Percentiles rank a stretch among this genome's conserved stretches.
phyloP scores from a whole-genome alignment of 1,140 invertebrate genomes.

The Apis florea region DNA sequence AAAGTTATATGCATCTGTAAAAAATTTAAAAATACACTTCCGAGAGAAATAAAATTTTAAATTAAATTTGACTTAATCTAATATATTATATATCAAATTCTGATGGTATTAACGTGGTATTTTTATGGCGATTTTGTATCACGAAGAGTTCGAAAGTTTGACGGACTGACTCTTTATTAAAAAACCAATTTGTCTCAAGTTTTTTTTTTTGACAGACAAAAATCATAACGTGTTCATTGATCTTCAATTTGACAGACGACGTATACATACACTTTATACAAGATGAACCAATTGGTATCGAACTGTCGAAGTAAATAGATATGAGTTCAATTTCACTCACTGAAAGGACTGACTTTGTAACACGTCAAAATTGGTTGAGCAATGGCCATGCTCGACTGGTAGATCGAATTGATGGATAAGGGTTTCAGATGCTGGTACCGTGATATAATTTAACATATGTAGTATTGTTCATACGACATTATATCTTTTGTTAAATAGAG shows the following conservation, averaged over 20 bases:
- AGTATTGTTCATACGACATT: not conserved
- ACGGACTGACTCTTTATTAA: not conserved
- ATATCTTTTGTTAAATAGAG: not conserved
- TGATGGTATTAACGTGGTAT: not conserved
- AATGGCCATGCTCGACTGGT: not conserved
- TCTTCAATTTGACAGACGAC: not conserved
- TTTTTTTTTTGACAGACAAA: not conserved
- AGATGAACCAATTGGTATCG: not conserved
- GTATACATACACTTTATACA: not conserved
- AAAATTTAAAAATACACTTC: too few species aligned
- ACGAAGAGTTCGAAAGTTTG: not conserved
- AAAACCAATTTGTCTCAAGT: not conserved
- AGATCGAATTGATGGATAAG: not conserved
- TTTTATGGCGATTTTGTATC: not conserved
- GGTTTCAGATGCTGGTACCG: not conserved
- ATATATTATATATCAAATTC: not conserved
- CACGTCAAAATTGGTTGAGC: not conserved
- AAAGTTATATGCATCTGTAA: too few species aligned
- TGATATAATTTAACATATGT: not conserved
- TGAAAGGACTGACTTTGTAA: not conserved
- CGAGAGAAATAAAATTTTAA: too few species aligned
- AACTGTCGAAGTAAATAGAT: not conserved
- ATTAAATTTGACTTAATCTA: not conserved
- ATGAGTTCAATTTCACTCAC: not conserved
- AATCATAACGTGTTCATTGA: not conserved